These are phyloP conservation scores for Nymphalis io DNA, from an alignment of 1,140 invertebrate species.

Conservation along the genomic window DNA sequence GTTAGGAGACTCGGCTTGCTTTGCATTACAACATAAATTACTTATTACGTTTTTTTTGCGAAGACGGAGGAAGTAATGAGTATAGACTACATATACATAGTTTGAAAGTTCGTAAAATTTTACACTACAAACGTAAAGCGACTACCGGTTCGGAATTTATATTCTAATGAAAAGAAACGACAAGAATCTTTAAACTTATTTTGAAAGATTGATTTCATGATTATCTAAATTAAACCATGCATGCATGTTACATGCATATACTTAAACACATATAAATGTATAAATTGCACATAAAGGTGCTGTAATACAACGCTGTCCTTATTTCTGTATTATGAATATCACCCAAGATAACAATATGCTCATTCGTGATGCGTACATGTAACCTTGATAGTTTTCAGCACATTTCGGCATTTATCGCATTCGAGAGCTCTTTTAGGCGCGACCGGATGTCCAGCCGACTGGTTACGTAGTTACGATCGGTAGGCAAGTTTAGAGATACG, in stretches of 20 bases:
- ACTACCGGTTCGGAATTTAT: no score
- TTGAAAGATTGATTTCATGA: no score
- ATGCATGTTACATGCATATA: not conserved
- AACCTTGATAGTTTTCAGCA: constrained; percentile 25
- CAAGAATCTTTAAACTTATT: no score
- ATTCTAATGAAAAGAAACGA: no score
- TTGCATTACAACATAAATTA: no score
- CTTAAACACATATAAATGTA: not conserved
- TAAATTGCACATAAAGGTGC: not conserved
- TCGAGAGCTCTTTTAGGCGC: constrained; percentile 48
- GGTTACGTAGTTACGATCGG: constrained; percentile 52
- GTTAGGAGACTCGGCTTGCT: no score
- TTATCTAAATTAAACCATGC: no score
- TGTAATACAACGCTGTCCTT: not conserved
- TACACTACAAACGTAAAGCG: no score
- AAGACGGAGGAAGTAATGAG: no score
- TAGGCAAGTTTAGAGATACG: constrained; percentile 64
- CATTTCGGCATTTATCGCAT: constrained; percentile 25
- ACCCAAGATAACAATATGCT: not conserved
- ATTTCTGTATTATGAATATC: constrained; percentile 6
- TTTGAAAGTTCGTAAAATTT: no score
- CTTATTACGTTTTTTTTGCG: no score
- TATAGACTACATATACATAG: no score
- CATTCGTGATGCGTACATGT: not conserved
- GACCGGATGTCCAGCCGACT: constrained; percentile 65